Evolutionary conservation across 2,113 vertebrate genomes (phyloP), one percentile per base, ranked within the genome.

Genomic region (Dendropsophus ebraccatus): DNA sequence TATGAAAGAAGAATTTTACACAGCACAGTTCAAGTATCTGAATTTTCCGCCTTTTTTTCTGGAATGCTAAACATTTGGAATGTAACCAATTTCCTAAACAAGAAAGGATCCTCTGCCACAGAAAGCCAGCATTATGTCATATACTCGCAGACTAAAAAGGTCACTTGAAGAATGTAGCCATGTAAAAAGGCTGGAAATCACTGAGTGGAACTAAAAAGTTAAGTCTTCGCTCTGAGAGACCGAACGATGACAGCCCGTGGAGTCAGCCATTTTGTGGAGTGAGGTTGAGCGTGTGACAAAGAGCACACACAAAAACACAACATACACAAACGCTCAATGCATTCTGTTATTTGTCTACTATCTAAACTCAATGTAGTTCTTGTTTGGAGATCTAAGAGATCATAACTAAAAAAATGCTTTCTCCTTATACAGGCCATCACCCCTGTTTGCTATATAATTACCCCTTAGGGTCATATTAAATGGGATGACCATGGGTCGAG

Each of bases 41-140:
- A 82, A 82, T 82, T 69, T 70, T 73, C 50, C 50, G 25, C 49
- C 72, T 56, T 70, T 83, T n/a, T 72, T 56, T 83, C 65, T 83
- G 81, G 81, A 83, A 83, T 83, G 81, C 67, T 52, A 73, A 83
- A 82, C 10, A 82, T 82, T 82, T 82, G 81, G 81, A 83, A 73
- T 56, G 65, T 47, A 30, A 73, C 81, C 67, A 73, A 52, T 83
- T 83, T 83, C 81, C 65, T 73, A 83, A 73, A 83, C 81, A 83
- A 83, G 67, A 72, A 70, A 72, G 62, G 67, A 83, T 83, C 65
- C 81, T 73, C 81, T 83, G 81, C 81, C 81, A 70, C 32, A 6
- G 32, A 73, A 35, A 56, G 49, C 65, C 81, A 41, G 81, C 81
- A 73, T 83, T 83, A 83, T 83, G 67, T 83, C 81, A 83, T 81